Conservation (phyloP, 2,797 vertebrate genomes). For the Poeciliopsis presidionis region DNA sequence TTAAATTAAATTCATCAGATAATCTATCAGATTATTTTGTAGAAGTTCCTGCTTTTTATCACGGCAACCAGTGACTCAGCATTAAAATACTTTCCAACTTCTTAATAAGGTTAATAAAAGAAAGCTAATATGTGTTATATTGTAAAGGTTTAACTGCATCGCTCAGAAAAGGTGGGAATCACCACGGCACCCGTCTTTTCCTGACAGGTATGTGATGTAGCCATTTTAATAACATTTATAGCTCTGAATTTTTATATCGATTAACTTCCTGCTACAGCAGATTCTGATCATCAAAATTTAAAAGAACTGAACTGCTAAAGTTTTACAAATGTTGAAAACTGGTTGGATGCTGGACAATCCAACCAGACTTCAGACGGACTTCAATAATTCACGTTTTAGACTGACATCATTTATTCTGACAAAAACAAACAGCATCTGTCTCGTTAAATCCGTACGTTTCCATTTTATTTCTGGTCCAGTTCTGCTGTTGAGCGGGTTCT, state of each 20-base stretch:
- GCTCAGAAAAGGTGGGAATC: too few relatives aligned
- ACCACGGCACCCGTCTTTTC: too few relatives aligned
- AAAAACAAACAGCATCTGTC: neutral
- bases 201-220: too few relatives aligned
- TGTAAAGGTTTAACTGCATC: too few relatives aligned
- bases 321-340: slow-evolving; percentile 12
- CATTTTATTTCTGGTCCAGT: neutral
- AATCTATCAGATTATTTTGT: neutral
- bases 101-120: too few relatives aligned
- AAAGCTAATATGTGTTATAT: too few relatives aligned
- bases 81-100: too few relatives aligned
- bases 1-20: neutral
- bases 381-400: slow-evolving; percentile 16
- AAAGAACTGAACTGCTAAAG: neutral
- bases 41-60: neutral
- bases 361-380: too few relatives aligned
- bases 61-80: too few relatives aligned
- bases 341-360: too few relatives aligned
- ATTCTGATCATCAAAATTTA: neutral
- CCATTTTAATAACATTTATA: too few relatives aligned
- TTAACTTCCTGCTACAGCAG: neutral
- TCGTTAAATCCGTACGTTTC: neutral
- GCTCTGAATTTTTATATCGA: neutral
- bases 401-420: neutral
- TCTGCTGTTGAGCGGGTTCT: neutral